A percentile compares a stretch with the other conserved stretches of the same genome.
Evolutionary conservation across 2,888 invertebrate genomes (phyloP).

Genomic region (Phorcus lineatus): DNA sequence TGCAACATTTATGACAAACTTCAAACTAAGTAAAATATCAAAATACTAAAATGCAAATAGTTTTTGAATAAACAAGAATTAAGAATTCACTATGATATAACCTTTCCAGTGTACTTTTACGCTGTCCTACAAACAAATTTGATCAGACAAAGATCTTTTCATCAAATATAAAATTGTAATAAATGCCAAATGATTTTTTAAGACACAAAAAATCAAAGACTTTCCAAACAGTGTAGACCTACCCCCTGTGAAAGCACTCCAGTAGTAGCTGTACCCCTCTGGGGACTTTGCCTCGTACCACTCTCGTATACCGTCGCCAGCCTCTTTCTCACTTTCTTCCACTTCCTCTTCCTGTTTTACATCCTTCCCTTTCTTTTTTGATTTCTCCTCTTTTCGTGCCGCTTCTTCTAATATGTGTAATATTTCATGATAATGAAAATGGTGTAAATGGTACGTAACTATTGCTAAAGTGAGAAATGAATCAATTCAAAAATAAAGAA

Average conservation of each 20-base stretch:
- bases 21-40: too few relatives aligned
- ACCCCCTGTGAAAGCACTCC: conserved; percentile 90
- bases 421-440: too few relatives aligned
- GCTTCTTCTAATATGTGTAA: background rate
- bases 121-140: too few relatives aligned
- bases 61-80: too few relatives aligned
- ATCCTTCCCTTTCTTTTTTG: conserved; percentile 18
- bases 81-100: too few relatives aligned
- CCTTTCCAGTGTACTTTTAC: too few relatives aligned
- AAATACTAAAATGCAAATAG: too few relatives aligned
- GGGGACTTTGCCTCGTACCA: conserved; percentile 89
- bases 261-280: conserved; percentile 88
- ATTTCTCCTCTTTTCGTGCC: background rate
- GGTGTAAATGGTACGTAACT: too few relatives aligned
- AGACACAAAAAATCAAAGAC: too few relatives aligned
- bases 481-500: too few relatives aligned
- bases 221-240: conserved; percentile 39
- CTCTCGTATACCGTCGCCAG: conserved; percentile 59
- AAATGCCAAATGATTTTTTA: background rate
- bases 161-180: background rate
- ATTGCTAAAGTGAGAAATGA: too few relatives aligned
- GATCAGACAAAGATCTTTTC: background rate
- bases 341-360: background rate
- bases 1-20: too few relatives aligned
- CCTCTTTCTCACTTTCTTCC: background rate